Evolutionary conservation across 2,797 vertebrate species (phyloP).

Genomic region (Halcyon badia): DNA sequence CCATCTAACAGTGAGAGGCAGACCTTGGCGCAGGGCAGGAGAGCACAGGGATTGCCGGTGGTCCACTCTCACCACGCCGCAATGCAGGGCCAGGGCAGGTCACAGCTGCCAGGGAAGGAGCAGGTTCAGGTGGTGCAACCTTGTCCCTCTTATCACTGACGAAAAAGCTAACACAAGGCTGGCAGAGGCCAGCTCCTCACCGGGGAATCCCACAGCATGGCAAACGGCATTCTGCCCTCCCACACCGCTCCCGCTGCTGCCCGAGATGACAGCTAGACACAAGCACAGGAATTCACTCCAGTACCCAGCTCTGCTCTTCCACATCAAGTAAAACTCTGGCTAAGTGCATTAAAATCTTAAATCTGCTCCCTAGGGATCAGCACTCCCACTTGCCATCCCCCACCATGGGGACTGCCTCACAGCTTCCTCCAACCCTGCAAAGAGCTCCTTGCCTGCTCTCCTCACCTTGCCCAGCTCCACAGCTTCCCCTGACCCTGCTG

Average conservation of each 20-base stretch:
- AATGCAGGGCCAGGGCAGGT: not conserved
- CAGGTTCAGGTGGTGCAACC: not conserved
- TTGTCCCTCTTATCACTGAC: not conserved
- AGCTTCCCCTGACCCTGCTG: not conserved
- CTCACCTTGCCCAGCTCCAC: rapidly evolving
- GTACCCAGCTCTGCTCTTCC: not conserved
- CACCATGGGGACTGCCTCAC: not conserved
- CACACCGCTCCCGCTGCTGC: not conserved
- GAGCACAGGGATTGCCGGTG: not conserved
- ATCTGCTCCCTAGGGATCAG: not conserved
- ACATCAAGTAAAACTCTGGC: not conserved
- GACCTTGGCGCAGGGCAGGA: not conserved
- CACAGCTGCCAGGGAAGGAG: not conserved
- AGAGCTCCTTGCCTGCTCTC: not conserved
- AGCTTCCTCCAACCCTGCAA: not conserved
- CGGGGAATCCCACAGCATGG: not conserved
- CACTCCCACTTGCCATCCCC: too few relatives aligned
- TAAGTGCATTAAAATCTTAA: not conserved
- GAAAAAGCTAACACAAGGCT: not conserved
- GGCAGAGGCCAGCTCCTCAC: not conserved
- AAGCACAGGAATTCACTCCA: not conserved
- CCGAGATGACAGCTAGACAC: not conserved
- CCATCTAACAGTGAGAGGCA: not conserved
- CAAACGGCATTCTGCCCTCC: not conserved
- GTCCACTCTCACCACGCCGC: rapidly evolving